A percentile compares a stretch with the other conserved stretches of the same genome.
Conservation (phyloP, 2,888 invertebrate genomes). For the Ophion ventricosus region DNA sequence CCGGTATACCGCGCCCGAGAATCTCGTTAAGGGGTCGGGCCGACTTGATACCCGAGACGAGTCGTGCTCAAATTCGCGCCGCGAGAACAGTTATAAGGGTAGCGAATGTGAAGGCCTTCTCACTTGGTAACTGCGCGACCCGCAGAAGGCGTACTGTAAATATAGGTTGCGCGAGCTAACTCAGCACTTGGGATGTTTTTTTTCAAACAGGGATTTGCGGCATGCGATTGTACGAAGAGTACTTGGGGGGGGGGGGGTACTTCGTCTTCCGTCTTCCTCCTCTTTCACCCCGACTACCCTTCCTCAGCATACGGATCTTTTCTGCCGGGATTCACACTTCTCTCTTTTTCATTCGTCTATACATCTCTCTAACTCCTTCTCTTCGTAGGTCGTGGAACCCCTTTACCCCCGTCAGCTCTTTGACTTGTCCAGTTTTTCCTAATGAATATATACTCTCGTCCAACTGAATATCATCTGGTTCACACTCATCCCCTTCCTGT, state of each 20-base stretch:
- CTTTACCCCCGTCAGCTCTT: slow-evolving; percentile 58
- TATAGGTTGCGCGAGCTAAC: slow-evolving; percentile 71
- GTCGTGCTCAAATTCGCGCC: slow-evolving; percentile 49
- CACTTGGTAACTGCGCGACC: slow-evolving; percentile 35
- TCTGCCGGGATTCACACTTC: slow-evolving; percentile 24
- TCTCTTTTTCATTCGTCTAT: slow-evolving; percentile 13
- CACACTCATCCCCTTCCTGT: slow-evolving; percentile 47
- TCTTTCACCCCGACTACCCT: slow-evolving; percentile 24
- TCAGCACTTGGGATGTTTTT: slow-evolving; percentile 79
- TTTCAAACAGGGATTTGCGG: slow-evolving; percentile 81
- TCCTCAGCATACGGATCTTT: slow-evolving; percentile 18
- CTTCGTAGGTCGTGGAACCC: not conserved
- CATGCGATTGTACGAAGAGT: slow-evolving; percentile 75
- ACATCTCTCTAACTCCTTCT: slow-evolving; percentile 11
- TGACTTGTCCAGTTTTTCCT: slow-evolving; percentile 67
- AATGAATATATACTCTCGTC: slow-evolving; percentile 61
- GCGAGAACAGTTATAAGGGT: slow-evolving; percentile 43
- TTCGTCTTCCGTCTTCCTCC: slow-evolving; percentile 55
- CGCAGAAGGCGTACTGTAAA: slow-evolving; percentile 48
- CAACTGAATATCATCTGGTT: slow-evolving; percentile 62
- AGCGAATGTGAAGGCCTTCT: slow-evolving; percentile 11
- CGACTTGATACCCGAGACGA: slow-evolving; percentile 43
- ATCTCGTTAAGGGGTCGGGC: slow-evolving; percentile 69
- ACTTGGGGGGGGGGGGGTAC: slow-evolving; percentile 52
- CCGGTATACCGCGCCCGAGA: slow-evolving; percentile 42